Conservation (phyloP, 2,888 invertebrate genomes). For the Clostera curtula region DNA sequence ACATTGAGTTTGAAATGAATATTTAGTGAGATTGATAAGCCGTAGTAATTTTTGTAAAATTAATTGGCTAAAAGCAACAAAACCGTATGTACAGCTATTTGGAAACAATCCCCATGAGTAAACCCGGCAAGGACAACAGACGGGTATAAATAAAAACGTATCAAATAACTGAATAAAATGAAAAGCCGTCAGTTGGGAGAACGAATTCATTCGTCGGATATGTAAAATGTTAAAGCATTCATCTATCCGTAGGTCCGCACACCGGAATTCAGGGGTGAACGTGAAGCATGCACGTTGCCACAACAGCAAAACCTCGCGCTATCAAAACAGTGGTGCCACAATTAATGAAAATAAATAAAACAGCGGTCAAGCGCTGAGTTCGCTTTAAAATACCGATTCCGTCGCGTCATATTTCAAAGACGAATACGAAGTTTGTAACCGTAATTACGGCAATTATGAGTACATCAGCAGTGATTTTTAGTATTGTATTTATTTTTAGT, state of each 20-base stretch:
- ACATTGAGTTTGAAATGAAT: too few relatives aligned
- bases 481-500: too few relatives aligned
- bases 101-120: slow-evolving; percentile 30
- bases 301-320: slow-evolving; percentile 52
- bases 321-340: slow-evolving; percentile 59
- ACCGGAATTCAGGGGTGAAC: slow-evolving; percentile 64
- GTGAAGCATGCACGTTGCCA: slow-evolving; percentile 53
- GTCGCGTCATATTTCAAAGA: too few relatives aligned
- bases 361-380: slow-evolving; percentile 40
- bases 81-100: slow-evolving; percentile 25
- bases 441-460: too few relatives aligned
- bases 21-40: too few relatives aligned
- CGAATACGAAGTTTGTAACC: too few relatives aligned
- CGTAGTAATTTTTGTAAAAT: too few relatives aligned
- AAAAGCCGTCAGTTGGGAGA: slow-evolving; percentile 50
- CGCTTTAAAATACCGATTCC: too few relatives aligned
- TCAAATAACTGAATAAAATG: slow-evolving; percentile 58
- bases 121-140: slow-evolving; percentile 34
- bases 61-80: slow-evolving; percentile 14
- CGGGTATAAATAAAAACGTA: slow-evolving; percentile 50
- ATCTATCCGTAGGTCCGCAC: slow-evolving; percentile 56
- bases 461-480: too few relatives aligned
- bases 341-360: slow-evolving; percentile 72
- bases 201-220: slow-evolving; percentile 66
- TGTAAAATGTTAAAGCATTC: slow-evolving; percentile 72